A percentile compares a stretch with the other conserved stretches of the same genome.
Conservation (phyloP, 1,140 invertebrate species). For the Cydia strobilella region DNA sequence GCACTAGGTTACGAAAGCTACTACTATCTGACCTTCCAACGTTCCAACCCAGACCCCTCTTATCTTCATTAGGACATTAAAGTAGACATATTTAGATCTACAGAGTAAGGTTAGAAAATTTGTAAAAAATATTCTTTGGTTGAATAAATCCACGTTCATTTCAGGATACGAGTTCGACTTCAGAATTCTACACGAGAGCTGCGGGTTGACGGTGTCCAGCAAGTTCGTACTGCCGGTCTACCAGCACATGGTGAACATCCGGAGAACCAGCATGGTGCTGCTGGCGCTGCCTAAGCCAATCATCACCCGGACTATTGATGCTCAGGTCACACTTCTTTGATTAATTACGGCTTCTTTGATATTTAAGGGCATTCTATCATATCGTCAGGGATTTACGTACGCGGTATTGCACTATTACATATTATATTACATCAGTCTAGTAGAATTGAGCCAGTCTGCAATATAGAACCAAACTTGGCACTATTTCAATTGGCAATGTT, state of each 20-base stretch:
- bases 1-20: no score
- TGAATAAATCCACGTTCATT: not conserved
- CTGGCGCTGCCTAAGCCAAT: constrained; percentile 83
- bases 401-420: no score
- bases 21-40: no score
- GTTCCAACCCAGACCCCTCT: no score
- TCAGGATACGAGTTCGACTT: constrained; percentile 85
- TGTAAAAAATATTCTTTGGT: not conserved
- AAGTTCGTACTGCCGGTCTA: constrained; percentile 86
- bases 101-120: no score
- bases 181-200: constrained; percentile 84
- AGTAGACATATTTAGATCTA: no score
- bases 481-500: no score
- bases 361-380: not conserved
- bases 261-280: constrained; percentile 86
- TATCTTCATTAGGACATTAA: no score
- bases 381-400: no score
- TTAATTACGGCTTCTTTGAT: not conserved
- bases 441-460: no score
- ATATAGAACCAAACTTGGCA: no score
- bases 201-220: constrained; percentile 81
- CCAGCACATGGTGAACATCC: constrained; percentile 87
- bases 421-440: no score
- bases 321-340: constrained; percentile 52
- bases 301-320: constrained; percentile 64